Evolutionary conservation across 2,113 vertebrate genomes (phyloP), one percentile per base, ranked within the genome.

Genomic region (Zootoca vivipara): DNA sequence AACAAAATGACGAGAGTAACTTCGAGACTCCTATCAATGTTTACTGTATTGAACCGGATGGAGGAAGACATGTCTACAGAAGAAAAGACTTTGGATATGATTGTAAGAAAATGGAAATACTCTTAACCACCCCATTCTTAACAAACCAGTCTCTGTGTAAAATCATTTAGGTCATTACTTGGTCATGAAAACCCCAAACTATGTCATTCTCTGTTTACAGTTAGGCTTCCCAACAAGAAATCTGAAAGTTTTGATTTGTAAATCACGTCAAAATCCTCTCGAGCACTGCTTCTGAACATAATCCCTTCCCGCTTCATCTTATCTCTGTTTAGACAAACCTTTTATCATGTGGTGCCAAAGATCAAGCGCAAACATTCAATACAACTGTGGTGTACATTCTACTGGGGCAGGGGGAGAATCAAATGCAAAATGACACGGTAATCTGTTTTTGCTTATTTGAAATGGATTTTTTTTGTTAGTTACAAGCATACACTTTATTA

Each of bases 231-330:
- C 13, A 79, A 1, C 56, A 0, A n/a, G 3, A 87, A 92, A 87
- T 2, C 24, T 0, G 5, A 89, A 88, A 7, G 79, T 73, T 91
- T 89, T 3, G 62, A 69, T 13, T n/a, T 62, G 78, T 9, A 70
- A 28, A 56, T 5, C n/a, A 58, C 65, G 13, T 78, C 1, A 40
- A 78, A 88, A 69, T 70, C 89, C 73, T 89, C 5, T 46, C 30
- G 10, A 85, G 73, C 78, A 0, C 5, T 38, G 42, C 82, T 0
- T 85, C 75, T 42, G 84, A 30, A 89, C 52, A 75, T 89, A 87
- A 33, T 64, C 1, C 5, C 12, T 3, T 24, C 1, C 64, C 0
- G 70, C 0, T 42, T 5, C 0, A 35, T 1, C 1, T 75, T 77
- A 22, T 77, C 72, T 88, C 24, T 77, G 5, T 22, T 81, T 42